A percentile compares a stretch with the other conserved stretches of the same genome.
These are phyloP conservation scores for Lineus longissimus DNA, from an alignment of 1,140 invertebrate genomes.

Conservation along the genomic window DNA sequence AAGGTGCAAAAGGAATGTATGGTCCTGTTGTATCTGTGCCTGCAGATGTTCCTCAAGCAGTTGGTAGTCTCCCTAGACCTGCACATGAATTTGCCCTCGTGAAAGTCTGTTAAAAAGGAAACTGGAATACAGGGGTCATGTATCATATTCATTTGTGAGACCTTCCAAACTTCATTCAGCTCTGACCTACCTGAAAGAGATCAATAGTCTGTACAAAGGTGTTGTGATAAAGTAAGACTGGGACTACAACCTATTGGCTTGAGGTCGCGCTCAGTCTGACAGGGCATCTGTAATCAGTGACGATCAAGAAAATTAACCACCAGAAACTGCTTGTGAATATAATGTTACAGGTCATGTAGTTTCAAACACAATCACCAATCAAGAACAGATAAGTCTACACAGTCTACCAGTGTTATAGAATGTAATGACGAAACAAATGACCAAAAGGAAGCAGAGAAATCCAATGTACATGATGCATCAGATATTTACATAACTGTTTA, in stretches of 20 bases:
- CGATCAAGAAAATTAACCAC: not conserved
- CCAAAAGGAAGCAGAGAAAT: not conserved
- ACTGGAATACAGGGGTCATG: constrained; percentile 2
- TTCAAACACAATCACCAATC: too few relatives aligned
- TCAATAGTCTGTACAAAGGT: not conserved
- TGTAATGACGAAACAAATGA: not conserved
- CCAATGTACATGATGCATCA: not conserved
- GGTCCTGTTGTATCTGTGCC: not conserved
- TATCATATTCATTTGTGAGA: not conserved
- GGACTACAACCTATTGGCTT: not conserved
- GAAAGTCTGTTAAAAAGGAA: constrained; percentile 2
- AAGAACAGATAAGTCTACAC: too few relatives aligned
- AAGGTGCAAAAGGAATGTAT: not conserved
- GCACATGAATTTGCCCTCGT: not conserved
- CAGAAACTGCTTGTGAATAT: not conserved
- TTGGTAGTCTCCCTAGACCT: not conserved
- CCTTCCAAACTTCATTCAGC: not conserved
- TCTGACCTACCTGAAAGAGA: not conserved
- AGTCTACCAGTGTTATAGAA: too few relatives aligned
- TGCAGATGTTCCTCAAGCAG: not conserved
- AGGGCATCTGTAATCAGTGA: too few relatives aligned
- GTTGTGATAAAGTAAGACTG: not conserved
- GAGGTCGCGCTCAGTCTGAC: too few relatives aligned
- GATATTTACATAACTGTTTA: not conserved
- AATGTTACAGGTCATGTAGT: too few relatives aligned